Conservation (phyloP, 1,140 invertebrate species). For the Drosophila paulistorum region DNA sequence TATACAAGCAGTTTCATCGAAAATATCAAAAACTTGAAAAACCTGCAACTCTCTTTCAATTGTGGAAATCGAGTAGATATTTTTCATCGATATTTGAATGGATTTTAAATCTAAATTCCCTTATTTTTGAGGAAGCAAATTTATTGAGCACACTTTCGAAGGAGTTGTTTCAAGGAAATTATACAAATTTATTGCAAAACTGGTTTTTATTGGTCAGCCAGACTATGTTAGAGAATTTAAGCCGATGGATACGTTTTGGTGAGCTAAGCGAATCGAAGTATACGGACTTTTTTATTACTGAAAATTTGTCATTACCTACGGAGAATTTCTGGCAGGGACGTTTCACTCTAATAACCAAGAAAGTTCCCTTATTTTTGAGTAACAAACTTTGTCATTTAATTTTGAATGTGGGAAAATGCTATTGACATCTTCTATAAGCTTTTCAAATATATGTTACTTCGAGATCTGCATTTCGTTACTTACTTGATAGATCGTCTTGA, state of each 20-base stretch:
- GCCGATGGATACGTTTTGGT: constrained; percentile 35
- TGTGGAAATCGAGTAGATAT: constrained; percentile 16
- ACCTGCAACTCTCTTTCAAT: constrained; percentile 1
- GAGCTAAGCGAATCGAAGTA: not conserved
- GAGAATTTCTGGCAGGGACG: constrained; percentile 30
- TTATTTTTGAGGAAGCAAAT: not conserved
- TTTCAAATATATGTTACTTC: constrained; percentile 50
- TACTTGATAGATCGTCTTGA: constrained; percentile 41
- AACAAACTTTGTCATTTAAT: constrained; percentile 1
- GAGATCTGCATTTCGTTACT: constrained; percentile 32
- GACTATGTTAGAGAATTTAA: constrained; percentile 16
- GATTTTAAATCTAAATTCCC: constrained; percentile 19
- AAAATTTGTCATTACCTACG: not conserved
- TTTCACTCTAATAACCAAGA: constrained; percentile 15
- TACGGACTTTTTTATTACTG: constrained; percentile 34
- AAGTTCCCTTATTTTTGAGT: constrained; percentile 19
- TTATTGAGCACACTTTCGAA: constrained; percentile 25
- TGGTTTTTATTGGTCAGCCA: constrained; percentile 35
- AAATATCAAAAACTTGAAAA: not conserved
- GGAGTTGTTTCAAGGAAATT: constrained; percentile 12
- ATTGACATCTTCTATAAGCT: constrained; percentile 28
- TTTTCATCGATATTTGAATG: constrained; percentile 27
- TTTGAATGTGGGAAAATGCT: constrained; percentile 31
- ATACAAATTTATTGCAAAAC: constrained; percentile 4
- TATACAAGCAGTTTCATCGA: constrained; percentile 26